These are phyloP conservation scores for Oasisia sp. DNA, from an alignment of 2,888 invertebrate genomes.

Conservation along the genomic window DNA sequence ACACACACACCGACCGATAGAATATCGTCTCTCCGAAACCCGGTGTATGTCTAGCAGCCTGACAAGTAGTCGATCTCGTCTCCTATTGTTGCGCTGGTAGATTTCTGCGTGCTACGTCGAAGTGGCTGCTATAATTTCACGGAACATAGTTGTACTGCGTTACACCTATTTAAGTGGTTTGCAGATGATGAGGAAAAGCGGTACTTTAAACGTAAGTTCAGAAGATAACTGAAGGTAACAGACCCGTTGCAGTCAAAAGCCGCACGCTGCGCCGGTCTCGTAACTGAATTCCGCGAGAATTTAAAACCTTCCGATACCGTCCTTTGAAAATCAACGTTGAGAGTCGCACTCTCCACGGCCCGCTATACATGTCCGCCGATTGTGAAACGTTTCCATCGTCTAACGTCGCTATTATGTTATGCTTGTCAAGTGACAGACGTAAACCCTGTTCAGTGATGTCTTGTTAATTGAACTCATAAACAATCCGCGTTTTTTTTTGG, in stretches of 20 bases:
- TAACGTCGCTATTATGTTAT: not conserved
- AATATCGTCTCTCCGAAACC: not conserved
- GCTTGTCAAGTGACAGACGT: no score
- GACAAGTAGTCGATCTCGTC: not conserved
- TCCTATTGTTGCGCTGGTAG: not conserved
- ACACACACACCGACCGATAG: not conserved
- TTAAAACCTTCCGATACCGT: not conserved
- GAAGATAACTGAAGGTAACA: not conserved
- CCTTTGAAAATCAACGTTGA: not conserved
- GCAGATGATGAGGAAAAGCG: not conserved
- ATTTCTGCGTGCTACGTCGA: not conserved
- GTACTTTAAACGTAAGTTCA: conserved; percentile 12
- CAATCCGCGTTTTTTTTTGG: no score
- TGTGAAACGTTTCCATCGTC: not conserved
- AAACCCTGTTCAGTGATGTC: no score
- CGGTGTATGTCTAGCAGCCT: not conserved
- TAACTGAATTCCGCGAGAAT: conserved; percentile 5
- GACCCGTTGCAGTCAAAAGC: not conserved
- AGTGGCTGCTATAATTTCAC: not conserved
- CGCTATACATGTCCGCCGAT: not conserved
- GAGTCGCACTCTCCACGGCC: not conserved
- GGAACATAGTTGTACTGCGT: not conserved
- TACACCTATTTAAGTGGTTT: not conserved
- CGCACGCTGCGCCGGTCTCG: not conserved
- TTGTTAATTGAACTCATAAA: no score